phyloP scores from a whole-genome alignment of 2,888 invertebrate genomes.

The Tenodera sinensis region DNA sequence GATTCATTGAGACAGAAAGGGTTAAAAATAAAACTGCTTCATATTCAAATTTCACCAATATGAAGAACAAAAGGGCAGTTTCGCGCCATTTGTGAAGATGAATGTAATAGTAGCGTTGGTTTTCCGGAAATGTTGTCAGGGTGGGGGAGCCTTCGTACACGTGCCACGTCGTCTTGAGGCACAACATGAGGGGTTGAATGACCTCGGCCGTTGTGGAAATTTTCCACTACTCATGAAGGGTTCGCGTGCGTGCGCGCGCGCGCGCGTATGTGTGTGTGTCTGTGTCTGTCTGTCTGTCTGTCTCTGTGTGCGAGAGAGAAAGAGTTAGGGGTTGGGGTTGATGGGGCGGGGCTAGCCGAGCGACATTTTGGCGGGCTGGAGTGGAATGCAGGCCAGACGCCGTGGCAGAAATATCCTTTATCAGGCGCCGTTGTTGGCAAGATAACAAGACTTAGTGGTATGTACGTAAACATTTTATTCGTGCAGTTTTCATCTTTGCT shows the following conservation, averaged over 20 bases:
- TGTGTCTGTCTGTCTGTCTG: no score
- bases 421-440: no score
- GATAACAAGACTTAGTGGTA: no score
- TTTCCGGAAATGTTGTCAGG: background rate
- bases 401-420: background rate
- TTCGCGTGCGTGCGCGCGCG: slow-evolving; percentile 18
- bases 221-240: slow-evolving; percentile 23
- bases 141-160: background rate
- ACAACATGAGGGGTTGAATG: slow-evolving; percentile 27
- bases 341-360: slow-evolving; percentile 1
- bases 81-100: background rate
- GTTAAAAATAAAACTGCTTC: no score
- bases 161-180: background rate
- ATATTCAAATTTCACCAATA: no score
- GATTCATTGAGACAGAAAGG: no score
- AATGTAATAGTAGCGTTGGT: background rate
- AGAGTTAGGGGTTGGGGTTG: background rate
- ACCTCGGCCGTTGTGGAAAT: slow-evolving; percentile 26
- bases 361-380: slow-evolving; percentile 27
- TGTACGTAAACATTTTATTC: no score
- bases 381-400: background rate
- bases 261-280: no score
- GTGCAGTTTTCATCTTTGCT: no score
- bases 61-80: background rate
- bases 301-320: background rate